Base-by-base conservation (phyloP, 1,140 invertebrate genomes). In the Contarinia nasturtii region DNA sequence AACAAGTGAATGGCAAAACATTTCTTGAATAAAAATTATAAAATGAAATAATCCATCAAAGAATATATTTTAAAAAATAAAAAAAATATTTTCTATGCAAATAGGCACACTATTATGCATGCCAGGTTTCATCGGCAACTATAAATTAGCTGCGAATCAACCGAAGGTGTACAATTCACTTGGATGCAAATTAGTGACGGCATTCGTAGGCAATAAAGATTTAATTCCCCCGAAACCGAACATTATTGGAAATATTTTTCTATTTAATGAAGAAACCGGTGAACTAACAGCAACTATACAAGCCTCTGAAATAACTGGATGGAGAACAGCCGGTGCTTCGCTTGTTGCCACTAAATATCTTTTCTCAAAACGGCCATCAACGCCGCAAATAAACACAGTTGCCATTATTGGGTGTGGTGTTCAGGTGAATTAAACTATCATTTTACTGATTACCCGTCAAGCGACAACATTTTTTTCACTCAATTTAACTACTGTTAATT, bases 301-400 rank as follows among this genome's bases (percentile, higher is more conserved):
- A 27, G 67, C 56, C 14, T 61, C 57, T 7, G 57, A 71, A 19
- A 74, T 77, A 45, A 78, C 76, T 38, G 65, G 61, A 11, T 72
- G 68, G 66, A 67, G 75, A 53, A 79, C 76, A 14, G 75, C 73
- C 3, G 67, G 71, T 34, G 74, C 72, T 19, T 76, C 75, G 2
- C 60, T 69, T 38, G 67, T 74, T 5, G 74, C 75, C n/a, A 76
- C 75, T 3, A 75, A 75, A 55, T 66, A 74, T 53, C 52, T 68
- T 0, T 61, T 59, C 51, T 53, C 56, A 48, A 37, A 53, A 14
- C 54, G 50, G 10, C 50, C 50, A 36, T 49, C 49, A 1, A 34
- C 20, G 50, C 58, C 53, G 48, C 3, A 40, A 40, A 18, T n/a
- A 7, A 12, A 40, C 14, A 40, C 14, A 7, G 37, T 40, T 40